These are phyloP conservation scores for Ditylenchus dipsaci DNA, from an alignment of 1,140 invertebrate species.

Conservation along the genomic window DNA sequence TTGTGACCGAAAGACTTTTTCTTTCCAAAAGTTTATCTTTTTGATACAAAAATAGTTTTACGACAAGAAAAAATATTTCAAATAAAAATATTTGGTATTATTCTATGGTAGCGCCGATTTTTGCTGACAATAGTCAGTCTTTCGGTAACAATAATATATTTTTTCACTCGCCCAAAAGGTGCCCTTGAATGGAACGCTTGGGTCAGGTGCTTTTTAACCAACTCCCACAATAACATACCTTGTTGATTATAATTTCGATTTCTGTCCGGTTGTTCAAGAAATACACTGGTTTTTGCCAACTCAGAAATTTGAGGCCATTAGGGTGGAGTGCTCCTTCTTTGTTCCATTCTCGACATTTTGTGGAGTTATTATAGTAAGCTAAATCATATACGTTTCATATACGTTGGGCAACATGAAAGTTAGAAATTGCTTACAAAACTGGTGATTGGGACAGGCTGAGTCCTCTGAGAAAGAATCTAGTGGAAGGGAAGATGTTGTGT, in stretches of 20 bases:
- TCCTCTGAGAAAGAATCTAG: constrained; percentile 22
- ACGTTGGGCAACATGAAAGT: too few relatives aligned
- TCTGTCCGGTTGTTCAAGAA: constrained; percentile 24
- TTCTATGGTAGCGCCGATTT: too few relatives aligned
- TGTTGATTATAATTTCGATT: constrained; percentile 25
- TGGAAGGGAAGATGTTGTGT: background rate
- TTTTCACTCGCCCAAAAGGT: too few relatives aligned
- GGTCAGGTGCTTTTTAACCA: too few relatives aligned
- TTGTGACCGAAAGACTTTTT: too few relatives aligned
- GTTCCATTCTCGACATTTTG: constrained; percentile 23
- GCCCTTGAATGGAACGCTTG: too few relatives aligned
- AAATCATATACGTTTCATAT: constrained; percentile 8
- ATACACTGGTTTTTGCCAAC: constrained; percentile 27
- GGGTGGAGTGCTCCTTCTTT: constrained; percentile 19
- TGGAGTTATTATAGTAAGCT: constrained; percentile 14
- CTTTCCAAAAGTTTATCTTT: too few relatives aligned
- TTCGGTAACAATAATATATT: too few relatives aligned
- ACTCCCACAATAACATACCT: constrained; percentile 13
- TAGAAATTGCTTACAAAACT: constrained; percentile 30
- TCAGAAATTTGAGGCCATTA: constrained; percentile 15
- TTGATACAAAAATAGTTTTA: too few relatives aligned
- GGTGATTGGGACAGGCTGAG: constrained; percentile 25
- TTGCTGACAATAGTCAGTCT: too few relatives aligned
- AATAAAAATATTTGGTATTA: too few relatives aligned
- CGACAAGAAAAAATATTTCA: too few relatives aligned